Evolutionary conservation across 2,888 invertebrate genomes (phyloP).

Genomic region (Amphipoea oculea): DNA sequence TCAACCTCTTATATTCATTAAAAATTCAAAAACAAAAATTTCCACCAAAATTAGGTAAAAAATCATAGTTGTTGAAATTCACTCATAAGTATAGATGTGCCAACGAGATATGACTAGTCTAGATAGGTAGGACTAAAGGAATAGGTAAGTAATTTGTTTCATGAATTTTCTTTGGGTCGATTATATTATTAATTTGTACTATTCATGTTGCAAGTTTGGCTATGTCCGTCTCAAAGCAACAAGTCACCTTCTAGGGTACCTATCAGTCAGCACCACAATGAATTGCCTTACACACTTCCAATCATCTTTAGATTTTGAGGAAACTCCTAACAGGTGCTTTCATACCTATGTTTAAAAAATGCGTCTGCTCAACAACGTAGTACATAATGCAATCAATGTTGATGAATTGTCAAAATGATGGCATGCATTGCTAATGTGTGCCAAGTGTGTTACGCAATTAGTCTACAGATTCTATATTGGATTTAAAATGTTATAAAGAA

Average conservation of each 20-base stretch:
- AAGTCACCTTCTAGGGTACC: background rate
- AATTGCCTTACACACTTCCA: background rate
- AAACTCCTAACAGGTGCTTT: background rate
- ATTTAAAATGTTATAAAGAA: background rate
- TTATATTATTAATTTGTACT: background rate
- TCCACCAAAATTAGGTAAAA: too few relatives aligned
- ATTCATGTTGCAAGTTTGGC: background rate
- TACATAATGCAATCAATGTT: background rate
- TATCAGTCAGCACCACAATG: background rate
- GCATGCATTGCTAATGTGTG: background rate
- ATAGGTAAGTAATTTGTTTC: too few relatives aligned
- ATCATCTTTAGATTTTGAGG: background rate
- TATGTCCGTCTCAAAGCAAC: background rate
- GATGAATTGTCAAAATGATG: background rate
- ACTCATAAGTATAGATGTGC: too few relatives aligned
- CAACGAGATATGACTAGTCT: background rate
- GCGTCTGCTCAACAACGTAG: background rate
- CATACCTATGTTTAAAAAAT: background rate
- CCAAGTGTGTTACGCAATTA: background rate
- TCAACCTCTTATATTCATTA: too few relatives aligned
- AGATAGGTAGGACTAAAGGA: too few relatives aligned
- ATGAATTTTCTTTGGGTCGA: background rate
- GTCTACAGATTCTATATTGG: background rate
- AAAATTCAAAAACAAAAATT: too few relatives aligned
- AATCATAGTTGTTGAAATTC: too few relatives aligned